Evolutionary conservation across 2,888 invertebrate species (phyloP).

Genomic region (Anticlea derivata): DNA sequence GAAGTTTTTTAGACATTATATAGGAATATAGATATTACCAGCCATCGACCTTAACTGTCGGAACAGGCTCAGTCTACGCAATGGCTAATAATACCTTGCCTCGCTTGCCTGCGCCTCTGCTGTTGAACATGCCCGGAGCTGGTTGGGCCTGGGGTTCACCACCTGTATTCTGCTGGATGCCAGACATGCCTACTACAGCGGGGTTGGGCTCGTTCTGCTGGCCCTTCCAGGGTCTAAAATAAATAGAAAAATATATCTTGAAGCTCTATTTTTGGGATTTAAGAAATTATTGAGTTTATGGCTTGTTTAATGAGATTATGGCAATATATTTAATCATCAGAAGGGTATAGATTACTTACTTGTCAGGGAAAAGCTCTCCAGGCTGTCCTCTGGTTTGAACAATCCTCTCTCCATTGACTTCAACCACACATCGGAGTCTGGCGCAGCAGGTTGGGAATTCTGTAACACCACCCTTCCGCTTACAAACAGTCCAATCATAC

Average conservation of each 20-base stretch:
- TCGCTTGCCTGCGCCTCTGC: conserved; percentile 78
- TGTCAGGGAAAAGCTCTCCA: conserved; percentile 78
- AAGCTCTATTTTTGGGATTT: too few species aligned
- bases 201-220: conserved; percentile 77
- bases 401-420: conserved; percentile 74
- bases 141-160: conserved; percentile 68
- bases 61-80: conserved; percentile 32
- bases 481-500: too few species aligned
- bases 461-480: conserved; percentile 30
- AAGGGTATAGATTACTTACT: conserved; percentile 60
- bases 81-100: conserved; percentile 54
- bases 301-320: too few species aligned
- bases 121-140: conserved; percentile 73
- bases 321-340: too few species aligned
- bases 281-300: too few species aligned
- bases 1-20: too few species aligned
- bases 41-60: conserved; percentile 22
- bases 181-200: conserved; percentile 71
- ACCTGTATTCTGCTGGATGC: conserved; percentile 67
- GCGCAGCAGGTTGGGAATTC: conserved; percentile 80
- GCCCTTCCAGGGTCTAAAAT: conserved; percentile 73
- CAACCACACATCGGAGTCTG: conserved; percentile 72
- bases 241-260: not conserved
- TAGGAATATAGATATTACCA: conserved; percentile 31
- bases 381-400: conserved; percentile 78